A percentile compares a stretch with the other conserved stretches of the same genome.
Evolutionary conservation across 2,888 invertebrate genomes (phyloP).

Genomic region (Synanthedon myopaeformis): DNA sequence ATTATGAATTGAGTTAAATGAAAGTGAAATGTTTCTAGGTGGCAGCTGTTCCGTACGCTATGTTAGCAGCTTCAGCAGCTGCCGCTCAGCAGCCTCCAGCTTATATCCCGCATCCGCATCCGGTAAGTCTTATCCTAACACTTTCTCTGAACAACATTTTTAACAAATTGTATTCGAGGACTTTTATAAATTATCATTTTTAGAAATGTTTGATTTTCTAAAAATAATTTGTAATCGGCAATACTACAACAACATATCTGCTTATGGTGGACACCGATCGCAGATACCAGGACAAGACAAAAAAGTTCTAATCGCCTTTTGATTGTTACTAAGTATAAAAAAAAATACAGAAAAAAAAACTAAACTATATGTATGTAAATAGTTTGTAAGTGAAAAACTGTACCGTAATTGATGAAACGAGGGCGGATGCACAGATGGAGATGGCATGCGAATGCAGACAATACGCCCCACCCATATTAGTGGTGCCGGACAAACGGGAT

Average conservation of each 20-base stretch:
- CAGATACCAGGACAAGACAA: no score
- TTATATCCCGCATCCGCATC: conserved; percentile 54
- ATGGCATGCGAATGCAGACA: conserved; percentile 60
- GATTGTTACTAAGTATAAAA: not conserved
- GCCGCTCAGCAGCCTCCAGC: conserved; percentile 56
- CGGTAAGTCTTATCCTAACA: conserved; percentile 20
- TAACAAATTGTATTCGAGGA: no score
- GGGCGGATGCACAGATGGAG: conserved; percentile 42
- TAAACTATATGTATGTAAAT: not conserved
- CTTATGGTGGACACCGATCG: no score
- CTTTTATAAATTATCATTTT: no score
- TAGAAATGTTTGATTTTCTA: no score
- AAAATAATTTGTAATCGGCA: no score
- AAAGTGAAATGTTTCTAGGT: conserved; percentile 22
- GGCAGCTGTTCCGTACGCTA: conserved; percentile 51
- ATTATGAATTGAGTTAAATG: not conserved
- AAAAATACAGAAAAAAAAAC: not conserved
- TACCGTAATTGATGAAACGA: not conserved
- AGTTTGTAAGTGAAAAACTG: no score
- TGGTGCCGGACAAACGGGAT: conserved; percentile 54
- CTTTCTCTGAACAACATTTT: no score
- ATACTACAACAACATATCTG: no score
- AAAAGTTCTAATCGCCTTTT: not conserved
- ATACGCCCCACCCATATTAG: conserved; percentile 56
- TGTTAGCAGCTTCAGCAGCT: conserved; percentile 50